A percentile compares a stretch with the other conserved stretches of the same genome.
Conservation (phyloP, 1,140 invertebrate genomes). For the Calliphora vicina region DNA sequence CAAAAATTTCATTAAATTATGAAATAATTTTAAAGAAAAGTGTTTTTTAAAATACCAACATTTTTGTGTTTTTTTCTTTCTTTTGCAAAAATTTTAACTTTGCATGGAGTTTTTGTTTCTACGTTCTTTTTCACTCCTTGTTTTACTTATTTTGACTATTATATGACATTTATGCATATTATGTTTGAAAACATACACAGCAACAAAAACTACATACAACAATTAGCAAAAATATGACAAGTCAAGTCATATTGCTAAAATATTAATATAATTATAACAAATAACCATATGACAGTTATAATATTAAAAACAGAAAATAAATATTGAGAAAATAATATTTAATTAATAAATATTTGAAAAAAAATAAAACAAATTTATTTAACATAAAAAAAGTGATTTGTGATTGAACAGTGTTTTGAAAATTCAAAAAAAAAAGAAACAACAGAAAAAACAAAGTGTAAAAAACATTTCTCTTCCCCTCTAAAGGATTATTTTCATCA, state of each 20-base stretch:
- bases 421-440: neutral
- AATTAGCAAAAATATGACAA: neutral
- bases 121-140: neutral
- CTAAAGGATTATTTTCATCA: too few species aligned
- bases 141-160: neutral
- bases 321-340: neutral
- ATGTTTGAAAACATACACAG: neutral
- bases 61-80: neutral
- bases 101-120: neutral
- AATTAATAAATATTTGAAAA: too few species aligned
- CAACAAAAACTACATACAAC: neutral
- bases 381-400: neutral
- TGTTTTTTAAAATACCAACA: neutral
- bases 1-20: too few species aligned
- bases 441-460: too few species aligned
- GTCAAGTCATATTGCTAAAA: neutral
- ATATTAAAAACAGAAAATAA: neutral
- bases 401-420: too few species aligned
- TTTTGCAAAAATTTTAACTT: neutral
- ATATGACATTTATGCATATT: neutral
- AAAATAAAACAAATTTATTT: neutral
- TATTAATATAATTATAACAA: neutral
- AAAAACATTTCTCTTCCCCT: neutral
- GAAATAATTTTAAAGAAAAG: neutral
- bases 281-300: neutral